Conservation (phyloP, 2,797 vertebrate genomes). For the Myotis findleyi region DNA sequence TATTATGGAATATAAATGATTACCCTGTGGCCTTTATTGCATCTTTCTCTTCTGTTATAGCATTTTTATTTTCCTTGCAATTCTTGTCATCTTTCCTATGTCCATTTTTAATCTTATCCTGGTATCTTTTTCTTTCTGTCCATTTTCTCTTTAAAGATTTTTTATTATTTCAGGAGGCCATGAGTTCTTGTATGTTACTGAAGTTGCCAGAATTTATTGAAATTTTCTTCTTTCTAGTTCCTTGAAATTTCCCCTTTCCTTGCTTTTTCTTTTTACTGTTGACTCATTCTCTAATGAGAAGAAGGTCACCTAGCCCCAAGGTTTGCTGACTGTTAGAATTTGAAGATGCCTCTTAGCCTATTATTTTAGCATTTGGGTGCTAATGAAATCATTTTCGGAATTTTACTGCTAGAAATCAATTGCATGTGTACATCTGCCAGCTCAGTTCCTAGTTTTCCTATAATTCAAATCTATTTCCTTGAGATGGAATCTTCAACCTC, state of each 20-base stretch:
- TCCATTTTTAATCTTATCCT: not conserved
- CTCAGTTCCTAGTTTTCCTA: conserved; percentile 2
- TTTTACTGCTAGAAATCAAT: conserved; percentile 18
- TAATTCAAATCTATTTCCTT: conserved; percentile 31
- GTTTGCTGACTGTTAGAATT: not conserved
- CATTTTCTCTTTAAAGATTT: not conserved
- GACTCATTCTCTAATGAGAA: not conserved
- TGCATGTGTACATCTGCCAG: not conserved
- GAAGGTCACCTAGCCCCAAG: not conserved
- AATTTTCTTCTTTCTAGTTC: conserved; percentile 26
- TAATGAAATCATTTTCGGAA: conserved; percentile 30
- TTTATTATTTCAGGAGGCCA: not conserved
- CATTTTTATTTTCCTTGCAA: conserved; percentile 18
- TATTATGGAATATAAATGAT: not conserved
- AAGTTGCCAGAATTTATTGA: conserved; percentile 16
- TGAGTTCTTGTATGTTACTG: not conserved
- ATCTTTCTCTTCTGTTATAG: not conserved
- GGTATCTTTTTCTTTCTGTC: not conserved
- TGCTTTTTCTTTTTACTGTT: not conserved
- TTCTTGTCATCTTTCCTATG: not conserved
- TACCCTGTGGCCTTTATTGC: not conserved
- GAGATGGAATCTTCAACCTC: conserved; percentile 3
- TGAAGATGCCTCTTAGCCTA: not conserved
- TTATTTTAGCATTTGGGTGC: conserved; percentile 20
- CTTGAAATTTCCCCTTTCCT: not conserved